Evolutionary conservation across 2,113 vertebrate genomes (phyloP), one percentile per base, ranked within the genome.

Genomic region (Sula dactylatra): DNA sequence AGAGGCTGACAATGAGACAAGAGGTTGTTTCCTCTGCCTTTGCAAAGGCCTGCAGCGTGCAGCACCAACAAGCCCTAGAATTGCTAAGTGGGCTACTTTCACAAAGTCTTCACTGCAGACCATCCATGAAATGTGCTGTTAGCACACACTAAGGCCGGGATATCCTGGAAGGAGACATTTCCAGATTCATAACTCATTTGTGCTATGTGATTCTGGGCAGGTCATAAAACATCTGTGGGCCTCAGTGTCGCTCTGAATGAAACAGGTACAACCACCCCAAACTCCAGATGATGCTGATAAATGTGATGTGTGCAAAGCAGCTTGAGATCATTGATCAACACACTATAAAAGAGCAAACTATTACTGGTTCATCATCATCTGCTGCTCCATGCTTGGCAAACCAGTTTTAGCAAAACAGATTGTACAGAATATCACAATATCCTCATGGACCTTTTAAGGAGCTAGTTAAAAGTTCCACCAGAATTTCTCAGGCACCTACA

Each of bases 401-500:
- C 38, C n/a, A 86, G 44, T 50, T 49, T 69, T 17, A 69, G 52
- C 20, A 74, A 59, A 88, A 49, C 34, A 58, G 17, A 7, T 19
- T 40, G 32, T 32, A 77, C 31, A 69, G n/a, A 50, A 80, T n/a
- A 94, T 12, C 14, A 22, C 49, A 38, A 1, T 72, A 52, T 45
- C 17, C 91, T 81, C 17, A 74, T 1, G 3, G 32, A 76, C 25
- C 34, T 94, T 77, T 74, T n/a, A 82, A 86, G 58, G 56, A 92
- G n/a, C 40, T 67, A 21, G 62, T 66, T 94, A 72, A 90, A 85
- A 69, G 22, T n/a, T 50, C 79, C 64, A 92, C 34, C 17, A 71
- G 45, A 77, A 76, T 90, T 85, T 62, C 84, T 72, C 64, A 52
- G 69, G 73, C 82, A 88, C 78, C 83, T 76, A 79, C 34, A 42